Evolutionary conservation across 2,797 vertebrate species (phyloP).

Genomic region (Botia kubotai): DNA sequence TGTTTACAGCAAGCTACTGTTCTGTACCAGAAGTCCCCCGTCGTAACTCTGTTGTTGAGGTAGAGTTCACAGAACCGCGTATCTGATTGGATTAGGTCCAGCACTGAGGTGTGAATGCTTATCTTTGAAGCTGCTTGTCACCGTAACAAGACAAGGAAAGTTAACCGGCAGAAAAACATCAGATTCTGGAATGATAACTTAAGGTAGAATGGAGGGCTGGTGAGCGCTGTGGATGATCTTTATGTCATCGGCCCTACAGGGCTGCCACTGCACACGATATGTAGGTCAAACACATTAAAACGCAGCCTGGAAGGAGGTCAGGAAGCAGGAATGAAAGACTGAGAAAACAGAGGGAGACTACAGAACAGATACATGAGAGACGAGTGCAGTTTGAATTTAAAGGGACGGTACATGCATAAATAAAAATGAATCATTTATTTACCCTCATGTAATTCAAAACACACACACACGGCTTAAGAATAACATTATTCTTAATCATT

Average conservation of each 20-base stretch:
- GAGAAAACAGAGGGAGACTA: background rate
- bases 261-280: conserved; percentile 46
- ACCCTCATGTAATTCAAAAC: too few species aligned
- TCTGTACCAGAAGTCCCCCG: conserved; percentile 3
- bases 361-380: background rate
- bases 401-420: background rate
- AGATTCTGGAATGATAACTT: background rate
- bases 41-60: conserved; percentile 39
- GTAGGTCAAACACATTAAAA: conserved; percentile 55
- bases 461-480: too few species aligned
- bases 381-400: background rate
- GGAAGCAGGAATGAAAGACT: conserved; percentile 34
- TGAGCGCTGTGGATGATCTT: conserved; percentile 48
- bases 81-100: conserved; percentile 50
- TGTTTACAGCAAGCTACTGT: background rate
- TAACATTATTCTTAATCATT: too few species aligned
- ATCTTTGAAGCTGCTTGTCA: conserved; percentile 33
- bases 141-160: background rate
- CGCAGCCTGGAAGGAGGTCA: conserved; percentile 44
- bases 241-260: conserved; percentile 28
- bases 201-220: background rate
- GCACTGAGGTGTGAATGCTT: conserved; percentile 29
- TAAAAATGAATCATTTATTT: background rate
- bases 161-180: background rate
- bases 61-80: conserved; percentile 64